These are phyloP conservation scores for Thereva nobilitata DNA, from an alignment of 2,888 invertebrate species.

Conservation along the genomic window DNA sequence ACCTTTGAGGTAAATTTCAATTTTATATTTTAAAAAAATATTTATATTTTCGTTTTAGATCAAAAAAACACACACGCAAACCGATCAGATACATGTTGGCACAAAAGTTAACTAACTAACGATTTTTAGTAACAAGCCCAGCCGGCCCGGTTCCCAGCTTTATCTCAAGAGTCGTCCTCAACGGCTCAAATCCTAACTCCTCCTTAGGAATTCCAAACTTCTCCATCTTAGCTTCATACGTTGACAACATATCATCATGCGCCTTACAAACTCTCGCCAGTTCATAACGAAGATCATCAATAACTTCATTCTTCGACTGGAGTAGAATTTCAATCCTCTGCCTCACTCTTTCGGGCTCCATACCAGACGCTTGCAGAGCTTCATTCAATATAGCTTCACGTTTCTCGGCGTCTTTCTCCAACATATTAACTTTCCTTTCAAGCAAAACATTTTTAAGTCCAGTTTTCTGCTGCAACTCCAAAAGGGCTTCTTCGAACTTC, in stretches of 20 bases:
- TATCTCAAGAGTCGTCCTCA: conserved; percentile 61
- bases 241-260: conserved; percentile 80
- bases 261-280: conserved; percentile 80
- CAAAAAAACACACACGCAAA: too few relatives aligned
- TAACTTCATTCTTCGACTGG: conserved; percentile 76
- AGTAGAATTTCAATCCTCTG: conserved; percentile 70
- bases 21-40: too few relatives aligned
- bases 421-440: conserved; percentile 71
- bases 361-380: conserved; percentile 64
- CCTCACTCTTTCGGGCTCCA: conserved; percentile 59
- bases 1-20: too few relatives aligned
- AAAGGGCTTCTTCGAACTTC: conserved; percentile 79
- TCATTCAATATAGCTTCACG: conserved; percentile 71
- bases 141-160: conserved; percentile 73
- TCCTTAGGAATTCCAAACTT: conserved; percentile 78
- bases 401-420: conserved; percentile 69
- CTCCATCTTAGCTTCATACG: conserved; percentile 77
- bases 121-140: conserved; percentile 67
- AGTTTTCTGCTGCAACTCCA: conserved; percentile 86
- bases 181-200: conserved; percentile 78
- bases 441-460: conserved; percentile 77
- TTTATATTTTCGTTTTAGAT: too few relatives aligned
- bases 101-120: too few relatives aligned
- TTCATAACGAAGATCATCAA: conserved; percentile 82
- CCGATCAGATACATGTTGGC: too few relatives aligned